Percentiles rank a stretch among this genome's conserved stretches.
Conservation (phyloP, 2,888 invertebrate genomes). For the Pelosia muscerda region DNA sequence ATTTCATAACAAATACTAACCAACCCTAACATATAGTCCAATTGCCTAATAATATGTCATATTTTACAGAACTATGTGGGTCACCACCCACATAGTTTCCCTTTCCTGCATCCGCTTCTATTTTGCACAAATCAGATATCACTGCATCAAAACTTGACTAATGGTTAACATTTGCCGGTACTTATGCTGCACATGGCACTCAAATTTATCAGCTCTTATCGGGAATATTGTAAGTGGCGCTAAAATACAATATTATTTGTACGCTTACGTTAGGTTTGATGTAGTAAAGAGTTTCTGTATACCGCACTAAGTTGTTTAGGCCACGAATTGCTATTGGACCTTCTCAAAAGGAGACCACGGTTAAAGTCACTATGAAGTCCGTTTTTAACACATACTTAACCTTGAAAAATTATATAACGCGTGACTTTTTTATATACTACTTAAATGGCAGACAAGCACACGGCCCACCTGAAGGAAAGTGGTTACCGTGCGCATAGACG, state of each 20-base stretch:
- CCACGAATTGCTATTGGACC: too few relatives aligned
- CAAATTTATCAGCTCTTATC: constrained; percentile 14
- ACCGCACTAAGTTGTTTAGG: too few relatives aligned
- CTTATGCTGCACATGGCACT: neutral
- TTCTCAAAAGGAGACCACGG: too few relatives aligned
- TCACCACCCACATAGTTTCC: constrained; percentile 48
- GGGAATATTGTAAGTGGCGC: constrained; percentile 9
- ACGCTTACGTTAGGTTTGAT: neutral
- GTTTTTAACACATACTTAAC: too few relatives aligned
- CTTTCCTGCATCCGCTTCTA: constrained; percentile 41
- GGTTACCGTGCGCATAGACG: too few relatives aligned
- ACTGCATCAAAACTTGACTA: constrained; percentile 9
- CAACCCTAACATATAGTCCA: neutral
- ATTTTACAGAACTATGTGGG: constrained; percentile 23
- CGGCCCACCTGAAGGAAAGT: too few relatives aligned
- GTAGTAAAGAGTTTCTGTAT: neutral
- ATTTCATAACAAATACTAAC: neutral
- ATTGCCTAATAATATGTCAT: neutral
- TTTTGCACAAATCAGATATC: constrained; percentile 28
- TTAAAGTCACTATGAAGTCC: too few relatives aligned
- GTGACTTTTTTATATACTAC: too few relatives aligned
- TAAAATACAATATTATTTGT: neutral
- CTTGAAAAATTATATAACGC: too few relatives aligned
- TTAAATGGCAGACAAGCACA: too few relatives aligned
- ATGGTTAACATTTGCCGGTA: neutral